These are phyloP conservation scores for Tanypteryx hageni DNA, from an alignment of 2,888 invertebrate genomes.

Conservation along the genomic window DNA sequence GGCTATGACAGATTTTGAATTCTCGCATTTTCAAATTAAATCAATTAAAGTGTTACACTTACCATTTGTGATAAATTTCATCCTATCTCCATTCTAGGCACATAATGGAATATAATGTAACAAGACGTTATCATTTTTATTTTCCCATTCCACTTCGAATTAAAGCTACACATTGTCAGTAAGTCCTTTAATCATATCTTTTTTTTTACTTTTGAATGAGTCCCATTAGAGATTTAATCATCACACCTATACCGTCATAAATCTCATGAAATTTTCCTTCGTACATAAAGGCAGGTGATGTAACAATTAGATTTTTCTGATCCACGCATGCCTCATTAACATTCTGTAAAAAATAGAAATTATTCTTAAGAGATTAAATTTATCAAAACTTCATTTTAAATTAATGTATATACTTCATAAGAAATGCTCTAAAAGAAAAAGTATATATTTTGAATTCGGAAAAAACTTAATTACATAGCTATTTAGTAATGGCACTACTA, in stretches of 20 bases:
- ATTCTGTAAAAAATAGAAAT: constrained; percentile 70
- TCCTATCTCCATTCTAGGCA: neutral
- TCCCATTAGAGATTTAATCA: constrained; percentile 72
- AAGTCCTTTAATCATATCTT: neutral
- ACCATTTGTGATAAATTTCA: neutral
- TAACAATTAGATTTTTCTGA: constrained; percentile 75
- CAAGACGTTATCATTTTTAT: neutral
- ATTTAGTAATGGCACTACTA: too few species aligned
- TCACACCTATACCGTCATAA: constrained; percentile 77
- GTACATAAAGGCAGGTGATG: constrained; percentile 79
- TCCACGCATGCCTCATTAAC: constrained; percentile 75
- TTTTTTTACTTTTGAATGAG: constrained; percentile 63
- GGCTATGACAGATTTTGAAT: neutral
- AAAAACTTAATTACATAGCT: too few species aligned
- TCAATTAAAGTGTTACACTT: neutral
- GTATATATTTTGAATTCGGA: too few species aligned
- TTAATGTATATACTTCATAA: neutral
- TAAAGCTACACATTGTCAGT: neutral
- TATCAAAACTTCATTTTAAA: neutral
- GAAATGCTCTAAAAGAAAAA: neutral
- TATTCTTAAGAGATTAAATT: neutral
- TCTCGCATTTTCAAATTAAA: neutral
- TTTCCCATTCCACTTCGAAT: too few species aligned
- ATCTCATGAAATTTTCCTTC: constrained; percentile 76
- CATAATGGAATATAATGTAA: neutral